Evolutionary conservation across 2,888 invertebrate genomes (phyloP), one percentile per base, ranked within the genome.

Genomic region (Bruchidius siliquastri): DNA sequence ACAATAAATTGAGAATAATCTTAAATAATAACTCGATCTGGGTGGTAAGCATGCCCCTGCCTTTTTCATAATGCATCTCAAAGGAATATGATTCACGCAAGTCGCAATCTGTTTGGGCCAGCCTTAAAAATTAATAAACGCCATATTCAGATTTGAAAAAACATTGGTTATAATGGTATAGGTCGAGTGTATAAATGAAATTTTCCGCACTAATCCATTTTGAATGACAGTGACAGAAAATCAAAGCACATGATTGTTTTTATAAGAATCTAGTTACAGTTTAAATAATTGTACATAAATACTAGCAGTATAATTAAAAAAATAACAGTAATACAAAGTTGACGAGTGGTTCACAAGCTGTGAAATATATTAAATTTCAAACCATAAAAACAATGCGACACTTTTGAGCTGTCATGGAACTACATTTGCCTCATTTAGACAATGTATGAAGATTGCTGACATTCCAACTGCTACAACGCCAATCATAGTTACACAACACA

Each of bases 281-380:
- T 76, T 75, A 72, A 75, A 75, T 75, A 76, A 74, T 75, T 75
- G 72, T 77, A 77, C 77, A 78, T 78, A 78, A 78, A 76, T 78
- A 76, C 74, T 76, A 73, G 75, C 74, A 74, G 74, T 75, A 76
- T 79, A 77, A 68, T 21, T 68, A 21, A 68, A 78, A 81, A 79
- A 81, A 80, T 76, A 79, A 79, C 77, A 78, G 76, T 78, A 79
- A 80, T 78, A 78, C 77, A 77, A 79, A 75, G 74, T 74, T 49
- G 49, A 78, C 75, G 79, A 78, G 77, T 68, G 68, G 22, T 68
- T 68, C 22, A 68, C 68, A 68, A 68, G 68, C 80, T 78, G 77
- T 76, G 77, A 76, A 77, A 81, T 81, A 78, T 78, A 80, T 80
- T 82, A 78, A 80, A 79, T 79, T 77, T 79, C 80, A 82, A 82